Conservation (phyloP, 2,113 vertebrate genomes). For the Microcebus lehilahytsara region DNA sequence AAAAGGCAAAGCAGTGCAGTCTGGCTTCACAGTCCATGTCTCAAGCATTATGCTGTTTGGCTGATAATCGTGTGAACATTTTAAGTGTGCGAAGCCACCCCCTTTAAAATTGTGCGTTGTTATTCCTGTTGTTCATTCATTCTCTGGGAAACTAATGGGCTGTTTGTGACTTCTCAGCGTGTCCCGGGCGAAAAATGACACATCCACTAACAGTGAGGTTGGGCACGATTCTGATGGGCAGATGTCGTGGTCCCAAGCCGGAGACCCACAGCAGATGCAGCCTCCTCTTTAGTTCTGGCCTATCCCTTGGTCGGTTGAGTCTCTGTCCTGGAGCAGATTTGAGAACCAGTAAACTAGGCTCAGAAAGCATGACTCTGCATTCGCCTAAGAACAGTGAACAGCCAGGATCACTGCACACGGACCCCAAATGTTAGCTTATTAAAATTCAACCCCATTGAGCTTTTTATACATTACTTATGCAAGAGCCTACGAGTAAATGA, state of each 20-base stretch:
- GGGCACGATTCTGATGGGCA: not conserved
- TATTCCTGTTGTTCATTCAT: not conserved
- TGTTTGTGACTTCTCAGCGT: slow-evolving; percentile 11
- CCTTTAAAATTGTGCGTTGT: not conserved
- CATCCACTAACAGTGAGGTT: not conserved
- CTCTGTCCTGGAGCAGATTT: not conserved
- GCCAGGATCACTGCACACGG: not conserved
- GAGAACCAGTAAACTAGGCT: not conserved
- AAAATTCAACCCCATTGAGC: not conserved
- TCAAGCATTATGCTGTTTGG: not conserved
- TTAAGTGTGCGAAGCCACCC: not conserved
- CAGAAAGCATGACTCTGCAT: not conserved
- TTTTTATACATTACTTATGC: not conserved
- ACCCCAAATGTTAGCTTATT: not conserved
- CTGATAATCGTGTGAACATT: not conserved
- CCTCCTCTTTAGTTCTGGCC: not conserved
- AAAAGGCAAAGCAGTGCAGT: not conserved
- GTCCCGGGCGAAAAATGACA: not conserved
- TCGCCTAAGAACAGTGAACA: not conserved
- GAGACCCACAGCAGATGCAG: not conserved
- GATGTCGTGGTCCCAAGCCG: slow-evolving; percentile 32
- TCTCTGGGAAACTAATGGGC: not conserved
- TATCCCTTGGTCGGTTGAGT: not conserved
- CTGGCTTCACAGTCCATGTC: not conserved
- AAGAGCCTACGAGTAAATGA: not conserved